These are phyloP conservation scores for Temnothorax unifasciatus DNA, from an alignment of 2,888 invertebrate genomes.

Conservation along the genomic window DNA sequence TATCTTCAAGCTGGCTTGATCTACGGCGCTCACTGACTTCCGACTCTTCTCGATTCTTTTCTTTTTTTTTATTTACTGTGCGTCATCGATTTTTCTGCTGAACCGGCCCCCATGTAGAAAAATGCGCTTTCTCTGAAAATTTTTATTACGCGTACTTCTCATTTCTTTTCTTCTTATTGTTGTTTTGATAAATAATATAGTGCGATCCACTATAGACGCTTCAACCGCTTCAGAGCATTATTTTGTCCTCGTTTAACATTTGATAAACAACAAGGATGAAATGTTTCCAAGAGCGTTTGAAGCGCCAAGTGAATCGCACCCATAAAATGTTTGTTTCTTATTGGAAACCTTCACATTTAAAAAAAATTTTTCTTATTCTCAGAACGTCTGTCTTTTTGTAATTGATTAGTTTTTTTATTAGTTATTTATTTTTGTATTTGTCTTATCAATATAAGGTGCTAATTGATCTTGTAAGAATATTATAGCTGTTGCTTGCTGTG, in stretches of 20 bases:
- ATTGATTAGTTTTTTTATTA: neutral
- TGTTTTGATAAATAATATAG: neutral
- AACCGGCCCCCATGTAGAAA: neutral
- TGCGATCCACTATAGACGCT: too few relatives aligned
- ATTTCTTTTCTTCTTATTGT: neutral
- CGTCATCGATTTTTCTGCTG: neutral
- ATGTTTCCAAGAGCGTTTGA: too few relatives aligned
- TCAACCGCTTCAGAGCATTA: too few relatives aligned
- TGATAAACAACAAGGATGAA: too few relatives aligned
- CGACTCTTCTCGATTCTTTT: conserved; percentile 19
- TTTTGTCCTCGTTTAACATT: too few relatives aligned
- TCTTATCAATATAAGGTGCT: neutral
- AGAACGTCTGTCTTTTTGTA: neutral
- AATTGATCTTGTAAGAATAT: neutral
- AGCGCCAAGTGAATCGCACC: too few relatives aligned
- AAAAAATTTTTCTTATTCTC: neutral
- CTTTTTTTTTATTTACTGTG: neutral
- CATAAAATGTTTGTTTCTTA: neutral
- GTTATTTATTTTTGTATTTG: neutral
- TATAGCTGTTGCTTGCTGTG: neutral
- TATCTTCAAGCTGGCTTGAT: conserved; percentile 62
- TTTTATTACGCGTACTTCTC: neutral
- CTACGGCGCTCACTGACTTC: conserved; percentile 58
- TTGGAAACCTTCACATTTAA: neutral
- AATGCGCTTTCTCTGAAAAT: neutral